Base-by-base conservation (phyloP, 2,888 invertebrate genomes). In the Dinocampus coccinellae region DNA sequence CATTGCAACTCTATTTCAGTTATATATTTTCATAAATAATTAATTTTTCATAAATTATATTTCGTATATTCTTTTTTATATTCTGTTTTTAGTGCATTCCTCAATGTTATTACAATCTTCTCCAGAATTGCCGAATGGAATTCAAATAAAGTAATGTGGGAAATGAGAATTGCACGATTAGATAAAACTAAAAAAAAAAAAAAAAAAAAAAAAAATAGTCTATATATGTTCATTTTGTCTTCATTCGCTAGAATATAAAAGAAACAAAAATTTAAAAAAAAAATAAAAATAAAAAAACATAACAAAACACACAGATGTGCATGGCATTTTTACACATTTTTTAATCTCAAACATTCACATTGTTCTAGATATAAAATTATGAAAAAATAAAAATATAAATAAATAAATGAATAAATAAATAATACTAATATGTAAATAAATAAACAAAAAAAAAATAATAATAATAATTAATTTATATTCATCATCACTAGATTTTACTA, bases 141-240 rank as follows among this genome's bases (percentile, higher is more conserved):
- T 77, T 77, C 76, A 72, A 74, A 76, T 76, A 77, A 77, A 76
- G 77, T 77, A 77, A 77, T 76, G 72, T 77, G 74, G 75, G 74
- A 74, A 74, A 73, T 70, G 73, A 47, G 47, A 47, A 75, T 75
- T 75, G 75, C 73, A 75, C 75, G 73, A 70, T 64, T 73, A 73
- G 71, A 73, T 60, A 64, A 73, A 69, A 73, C 72, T n/a, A 73
- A 34, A 62, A 39, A 62, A 39, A n/a, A 52, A 55, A 16, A 47
- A 47, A 7, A 47, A 47, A 9, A 16, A 16, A 3, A 47, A 47
- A 16, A 20, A 13, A 33, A 36, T 36, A 34, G 36, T 33, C 20
- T 20, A 34, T 60, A n/a, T 33, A n/a, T 20, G 7, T 33, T 60
- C 34, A 16, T 33, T 20, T 4, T 16, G 26, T n/a, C 20, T 20